These are phyloP conservation scores for Nephila pilipes DNA, from an alignment of 1,140 invertebrate genomes.

Conservation along the genomic window DNA sequence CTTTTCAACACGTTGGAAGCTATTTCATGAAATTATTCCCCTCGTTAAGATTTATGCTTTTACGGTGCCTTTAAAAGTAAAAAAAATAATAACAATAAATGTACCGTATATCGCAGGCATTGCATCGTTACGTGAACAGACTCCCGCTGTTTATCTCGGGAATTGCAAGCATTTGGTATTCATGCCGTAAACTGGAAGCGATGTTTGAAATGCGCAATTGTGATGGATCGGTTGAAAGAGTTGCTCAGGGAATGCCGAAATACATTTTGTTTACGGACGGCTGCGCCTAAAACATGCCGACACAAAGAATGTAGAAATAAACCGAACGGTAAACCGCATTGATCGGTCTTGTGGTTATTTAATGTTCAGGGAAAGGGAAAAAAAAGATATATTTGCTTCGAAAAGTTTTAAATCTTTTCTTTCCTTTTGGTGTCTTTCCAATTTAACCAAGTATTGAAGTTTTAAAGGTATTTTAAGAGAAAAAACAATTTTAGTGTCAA, in stretches of 20 bases:
- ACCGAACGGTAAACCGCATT: neutral
- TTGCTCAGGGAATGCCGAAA: neutral
- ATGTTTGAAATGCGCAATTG: neutral
- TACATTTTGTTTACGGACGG: neutral
- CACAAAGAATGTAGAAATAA: neutral
- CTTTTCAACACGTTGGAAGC: neutral
- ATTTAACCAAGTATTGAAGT: no score
- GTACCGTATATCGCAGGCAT: neutral
- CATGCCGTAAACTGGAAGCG: neutral
- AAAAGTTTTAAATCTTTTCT: neutral
- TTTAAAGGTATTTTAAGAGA: no score
- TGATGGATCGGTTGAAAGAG: neutral
- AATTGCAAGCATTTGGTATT: neutral
- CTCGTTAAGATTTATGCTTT: slow-evolving; percentile 17
- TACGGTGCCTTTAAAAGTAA: neutral
- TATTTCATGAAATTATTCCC: neutral
- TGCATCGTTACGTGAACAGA: neutral
- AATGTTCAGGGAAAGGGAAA: neutral
- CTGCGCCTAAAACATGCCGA: neutral
- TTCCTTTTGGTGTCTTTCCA: neutral
- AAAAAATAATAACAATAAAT: neutral
- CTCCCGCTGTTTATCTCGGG: neutral
- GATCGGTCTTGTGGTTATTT: slow-evolving; percentile 2
- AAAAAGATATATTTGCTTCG: neutral
- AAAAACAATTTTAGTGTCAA: no score